Evolutionary conservation across 2,888 invertebrate genomes (phyloP), one percentile per base, ranked within the genome.

Genomic region (Frankliniella intonsa): DNA sequence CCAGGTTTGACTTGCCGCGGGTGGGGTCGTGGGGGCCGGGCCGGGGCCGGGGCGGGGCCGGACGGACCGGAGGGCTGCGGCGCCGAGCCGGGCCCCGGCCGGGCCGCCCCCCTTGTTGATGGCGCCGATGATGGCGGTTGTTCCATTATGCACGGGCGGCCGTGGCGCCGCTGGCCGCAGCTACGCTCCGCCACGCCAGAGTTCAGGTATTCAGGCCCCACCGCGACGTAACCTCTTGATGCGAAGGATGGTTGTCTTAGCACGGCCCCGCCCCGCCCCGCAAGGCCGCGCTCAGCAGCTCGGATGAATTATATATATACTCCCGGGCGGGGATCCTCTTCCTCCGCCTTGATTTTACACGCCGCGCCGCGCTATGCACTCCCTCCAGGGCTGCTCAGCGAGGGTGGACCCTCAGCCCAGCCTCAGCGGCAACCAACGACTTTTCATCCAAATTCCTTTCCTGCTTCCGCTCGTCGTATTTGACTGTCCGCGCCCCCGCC

Each of bases 281-380:
- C n/a, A 10, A 62, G 12, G 62, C 62, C 62, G 17, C 62, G 62
- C 62, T 62, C 62, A 55, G 55, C 55, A 55, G 62, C 62, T 62
- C 22, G 69, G 69, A 3, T 69, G 69, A 69, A 69, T 69, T 69
- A 69, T 69, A 69, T 22, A 69, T n/a, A n/a, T n/a, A n/a, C n/a
- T 69, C 69, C 69, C 22, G 38, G 38, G 38, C 0, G 11, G 22
- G 69, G 69, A 69, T 69, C 22, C 69, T 69, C 14, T 2, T 55
- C 62, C 62, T 62, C 62, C 69, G 69, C n/a, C 22, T 69, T 69
- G 69, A 69, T 69, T 69, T 22, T 69, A 69, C 69, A 69, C 69
- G 69, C 22, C 69, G 22, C 17, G 9, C 65, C 0, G 69, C 69
- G 22, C 69, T 22, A n/a, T 69, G n/a, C 69, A 38, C 38, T 38